Conservation (phyloP, 30 jellyfish, hydroid and myxozoan genomes). For the Turritopsis dohrnii region DNA sequence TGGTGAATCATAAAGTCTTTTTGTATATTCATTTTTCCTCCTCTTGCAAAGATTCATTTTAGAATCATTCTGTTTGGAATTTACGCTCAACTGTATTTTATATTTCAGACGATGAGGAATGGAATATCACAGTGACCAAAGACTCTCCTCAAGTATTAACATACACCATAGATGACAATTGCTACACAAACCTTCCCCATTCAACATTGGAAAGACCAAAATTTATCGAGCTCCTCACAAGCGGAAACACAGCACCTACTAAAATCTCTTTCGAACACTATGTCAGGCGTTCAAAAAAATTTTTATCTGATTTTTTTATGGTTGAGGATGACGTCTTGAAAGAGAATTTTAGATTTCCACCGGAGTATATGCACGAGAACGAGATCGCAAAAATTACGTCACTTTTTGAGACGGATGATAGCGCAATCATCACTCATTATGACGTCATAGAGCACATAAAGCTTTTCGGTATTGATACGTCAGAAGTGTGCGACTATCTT, state of each 20-base stretch:
- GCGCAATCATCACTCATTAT: background rate
- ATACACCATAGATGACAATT: background rate
- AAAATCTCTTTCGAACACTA: background rate
- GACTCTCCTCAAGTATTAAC: background rate
- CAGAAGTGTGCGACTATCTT: background rate
- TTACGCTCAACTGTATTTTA: background rate
- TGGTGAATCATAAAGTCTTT: too few relatives aligned
- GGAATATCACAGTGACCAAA: too few relatives aligned
- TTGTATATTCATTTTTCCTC: too few relatives aligned
- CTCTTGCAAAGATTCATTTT: too few relatives aligned
- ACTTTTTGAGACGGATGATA: background rate
- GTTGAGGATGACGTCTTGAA: background rate
- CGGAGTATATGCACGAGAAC: background rate
- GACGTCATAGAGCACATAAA: background rate
- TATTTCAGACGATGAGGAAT: background rate
- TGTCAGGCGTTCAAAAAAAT: background rate
- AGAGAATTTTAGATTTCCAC: background rate
- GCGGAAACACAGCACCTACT: background rate
- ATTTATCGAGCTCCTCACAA: background rate
- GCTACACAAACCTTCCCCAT: background rate
- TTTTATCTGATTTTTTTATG: background rate
- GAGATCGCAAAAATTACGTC: background rate
- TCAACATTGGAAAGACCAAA: background rate
- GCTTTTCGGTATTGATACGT: background rate
- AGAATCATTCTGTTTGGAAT: background rate